Base-by-base conservation (phyloP, 2,888 invertebrate genomes). In the Lycia hirtaria region DNA sequence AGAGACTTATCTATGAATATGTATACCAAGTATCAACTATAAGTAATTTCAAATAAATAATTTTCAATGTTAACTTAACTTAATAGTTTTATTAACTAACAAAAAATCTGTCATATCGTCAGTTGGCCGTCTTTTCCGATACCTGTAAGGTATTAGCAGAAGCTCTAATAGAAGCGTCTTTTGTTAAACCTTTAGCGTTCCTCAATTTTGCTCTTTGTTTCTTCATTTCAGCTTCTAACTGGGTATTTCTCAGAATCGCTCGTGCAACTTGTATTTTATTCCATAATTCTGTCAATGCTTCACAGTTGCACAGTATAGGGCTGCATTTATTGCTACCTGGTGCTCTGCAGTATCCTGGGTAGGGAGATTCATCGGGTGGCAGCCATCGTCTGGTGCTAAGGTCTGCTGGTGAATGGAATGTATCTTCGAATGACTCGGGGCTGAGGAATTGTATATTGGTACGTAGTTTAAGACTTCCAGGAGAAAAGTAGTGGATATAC, bases 311-410 rank as follows among this genome's bases (percentile, higher is more conserved):
- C 0, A 91, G 66, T 0, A 73, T 24, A 4, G 85, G 83, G 1
- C 79, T 4, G 41, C 91, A 91, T 1, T 40, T 32, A 0, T 44
- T 64, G 20, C 78, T 80, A 2, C 83, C 89, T 0, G 90, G 90
- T 0, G 81, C 74, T 20, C 89, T 72, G 45, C 91, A 91, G 62
- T 89, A 91, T 0, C 91, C 91, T 1, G 91, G 91, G 50, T 76
- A 91, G 0, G 91, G 91, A 0, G 76, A 68, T 69, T 89, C 89
- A 1, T 75, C 73, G 10, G 51, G 64, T 26, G 74, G 81, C 3
- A 89, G 58, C 85, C 85, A 88, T 65, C 85, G 68, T 49, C 91
- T 77, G 2, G 75, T 69, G 26, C 58, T 60, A 56, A 66, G 32
- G 22, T 12, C 15, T 17, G 14, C 32, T 4, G 19, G 19, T 2